Evolutionary conservation across 2,113 vertebrate species (phyloP).

Genomic region (Pholis gunnellus): DNA sequence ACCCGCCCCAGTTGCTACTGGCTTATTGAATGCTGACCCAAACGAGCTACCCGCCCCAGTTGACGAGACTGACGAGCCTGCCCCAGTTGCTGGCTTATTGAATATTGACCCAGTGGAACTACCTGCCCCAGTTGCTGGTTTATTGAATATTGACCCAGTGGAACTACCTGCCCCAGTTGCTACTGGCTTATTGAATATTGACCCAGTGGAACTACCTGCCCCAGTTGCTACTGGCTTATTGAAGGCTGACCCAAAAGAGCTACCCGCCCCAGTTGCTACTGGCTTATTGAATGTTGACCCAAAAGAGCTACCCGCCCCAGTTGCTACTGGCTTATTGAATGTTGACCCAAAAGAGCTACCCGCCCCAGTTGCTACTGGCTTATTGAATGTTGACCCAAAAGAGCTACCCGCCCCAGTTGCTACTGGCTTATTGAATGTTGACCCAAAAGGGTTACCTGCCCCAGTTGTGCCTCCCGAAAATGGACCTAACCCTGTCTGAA

Average conservation of each 20-base stretch:
- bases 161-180: not conserved
- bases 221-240: too few species aligned
- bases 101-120: not conserved
- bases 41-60: not conserved
- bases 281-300: too few species aligned
- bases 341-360: not conserved
- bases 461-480: not conserved
- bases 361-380: too few species aligned
- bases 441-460: not conserved
- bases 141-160: conserved; percentile 10
- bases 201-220: too few species aligned
- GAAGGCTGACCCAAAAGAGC: conserved; percentile 1
- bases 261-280: not conserved
- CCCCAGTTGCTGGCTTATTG: conserved; percentile 30
- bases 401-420: not conserved
- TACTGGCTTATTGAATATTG: too few species aligned
- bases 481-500: conserved; percentile 35
- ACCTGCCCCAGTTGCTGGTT: conserved; percentile 10
- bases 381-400: too few species aligned
- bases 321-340: not conserved
- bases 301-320: too few species aligned
- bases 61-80: not conserved
- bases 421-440: not conserved
- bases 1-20: not conserved
- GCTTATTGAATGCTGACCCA: not conserved